Percentiles rank a stretch among this genome's conserved stretches.
phyloP scores from a whole-genome alignment of 2,113 vertebrate species.

The Chinchilla lanigera region DNA sequence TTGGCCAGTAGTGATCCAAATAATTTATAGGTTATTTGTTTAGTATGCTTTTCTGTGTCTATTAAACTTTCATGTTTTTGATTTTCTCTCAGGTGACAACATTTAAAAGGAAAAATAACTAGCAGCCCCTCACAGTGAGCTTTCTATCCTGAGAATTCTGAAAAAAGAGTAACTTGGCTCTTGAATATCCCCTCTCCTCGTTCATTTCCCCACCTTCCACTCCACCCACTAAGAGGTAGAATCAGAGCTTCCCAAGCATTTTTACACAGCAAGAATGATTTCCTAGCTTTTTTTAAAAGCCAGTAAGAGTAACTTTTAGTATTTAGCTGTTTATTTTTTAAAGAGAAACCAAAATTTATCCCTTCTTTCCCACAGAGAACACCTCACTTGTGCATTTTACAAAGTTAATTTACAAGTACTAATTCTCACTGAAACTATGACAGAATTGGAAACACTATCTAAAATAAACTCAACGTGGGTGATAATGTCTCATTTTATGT shows the following conservation, averaged over 20 bases:
- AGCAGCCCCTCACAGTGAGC: not conserved
- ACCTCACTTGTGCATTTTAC: not conserved
- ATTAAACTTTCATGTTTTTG: not conserved
- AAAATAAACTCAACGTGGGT: not conserved
- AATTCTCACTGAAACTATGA: not conserved
- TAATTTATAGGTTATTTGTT: not conserved
- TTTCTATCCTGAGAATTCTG: not conserved
- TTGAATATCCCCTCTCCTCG: not conserved
- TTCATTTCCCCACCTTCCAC: not conserved
- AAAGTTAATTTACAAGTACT: not conserved
- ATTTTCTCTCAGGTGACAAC: not conserved
- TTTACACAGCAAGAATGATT: not conserved
- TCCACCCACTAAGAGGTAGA: not conserved
- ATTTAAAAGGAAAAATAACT: not conserved
- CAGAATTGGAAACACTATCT: not conserved
- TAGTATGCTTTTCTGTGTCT: not conserved
- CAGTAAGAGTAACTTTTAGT: not conserved
- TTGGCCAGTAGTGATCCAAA: not conserved
- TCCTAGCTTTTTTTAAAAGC: not conserved
- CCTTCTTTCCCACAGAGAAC: not conserved
- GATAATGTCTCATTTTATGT: not conserved
- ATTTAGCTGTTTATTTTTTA: not conserved
- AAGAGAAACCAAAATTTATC: not conserved
- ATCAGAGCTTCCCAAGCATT: not conserved
- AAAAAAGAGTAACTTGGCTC: not conserved